A percentile compares a stretch with the other conserved stretches of the same genome.
These are phyloP conservation scores for Graphium colonna DNA, from an alignment of 2,888 invertebrate species.

Conservation along the genomic window DNA sequence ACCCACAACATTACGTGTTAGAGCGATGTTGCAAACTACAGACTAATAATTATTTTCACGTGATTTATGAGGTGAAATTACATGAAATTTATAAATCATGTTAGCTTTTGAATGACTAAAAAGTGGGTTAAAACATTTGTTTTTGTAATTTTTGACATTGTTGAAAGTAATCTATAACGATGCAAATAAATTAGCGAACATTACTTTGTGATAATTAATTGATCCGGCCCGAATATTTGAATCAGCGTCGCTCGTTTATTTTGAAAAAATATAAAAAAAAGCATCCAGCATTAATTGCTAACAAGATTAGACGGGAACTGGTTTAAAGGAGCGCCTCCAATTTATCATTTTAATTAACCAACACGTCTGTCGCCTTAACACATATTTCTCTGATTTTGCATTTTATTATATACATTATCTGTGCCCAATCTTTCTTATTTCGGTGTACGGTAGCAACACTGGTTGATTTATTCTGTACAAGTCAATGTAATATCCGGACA, in stretches of 20 bases:
- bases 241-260: neutral
- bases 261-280: conserved; percentile 3
- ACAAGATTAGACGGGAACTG: conserved; percentile 19
- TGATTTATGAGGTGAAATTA: no score
- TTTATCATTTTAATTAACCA: conserved; percentile 23
- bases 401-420: conserved; percentile 8
- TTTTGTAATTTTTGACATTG: neutral
- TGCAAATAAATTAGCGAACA: conserved; percentile 6
- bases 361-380: conserved; percentile 7
- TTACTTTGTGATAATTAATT: conserved; percentile 17
- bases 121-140: neutral
- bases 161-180: neutral
- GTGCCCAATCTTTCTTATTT: neutral
- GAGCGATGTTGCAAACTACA: no score
- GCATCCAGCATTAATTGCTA: conserved; percentile 19
- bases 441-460: conserved; percentile 1
- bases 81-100: no score
- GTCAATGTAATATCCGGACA: neutral
- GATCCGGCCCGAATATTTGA: conserved; percentile 8
- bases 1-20: no score
- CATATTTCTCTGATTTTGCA: conserved; percentile 1
- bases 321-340: conserved; percentile 12
- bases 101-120: no score
- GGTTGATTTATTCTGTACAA: conserved; percentile 8
- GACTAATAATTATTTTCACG: no score